Percentiles rank a stretch among this genome's conserved stretches.
phyloP scores from a whole-genome alignment of 2,113 vertebrate species.

The Anas platyrhynchos region DNA sequence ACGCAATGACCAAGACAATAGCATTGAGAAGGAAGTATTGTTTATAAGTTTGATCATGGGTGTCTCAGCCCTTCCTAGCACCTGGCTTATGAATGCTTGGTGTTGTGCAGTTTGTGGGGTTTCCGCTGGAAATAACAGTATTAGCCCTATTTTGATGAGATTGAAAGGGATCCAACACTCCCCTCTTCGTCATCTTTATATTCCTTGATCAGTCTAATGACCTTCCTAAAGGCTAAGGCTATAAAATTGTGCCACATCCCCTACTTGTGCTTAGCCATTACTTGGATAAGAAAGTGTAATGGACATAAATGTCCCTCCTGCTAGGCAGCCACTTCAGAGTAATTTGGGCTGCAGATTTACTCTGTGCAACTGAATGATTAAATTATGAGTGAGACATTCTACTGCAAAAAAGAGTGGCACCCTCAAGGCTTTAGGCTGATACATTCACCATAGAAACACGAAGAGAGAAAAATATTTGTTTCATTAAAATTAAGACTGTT shows the following conservation, averaged over 20 bases:
- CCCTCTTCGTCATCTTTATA: background rate
- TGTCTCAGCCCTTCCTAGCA: background rate
- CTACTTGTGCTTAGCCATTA: background rate
- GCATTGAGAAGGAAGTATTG: background rate
- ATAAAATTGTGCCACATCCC: background rate
- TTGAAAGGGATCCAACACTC: background rate
- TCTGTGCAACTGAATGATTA: conserved; percentile 44
- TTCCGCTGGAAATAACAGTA: background rate
- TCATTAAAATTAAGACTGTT: conserved; percentile 65
- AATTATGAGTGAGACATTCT: conserved; percentile 49
- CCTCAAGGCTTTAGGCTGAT: conserved; percentile 45
- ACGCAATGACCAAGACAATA: background rate
- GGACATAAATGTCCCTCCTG: conserved; percentile 51
- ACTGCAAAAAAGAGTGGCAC: conserved; percentile 1
- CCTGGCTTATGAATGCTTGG: background rate
- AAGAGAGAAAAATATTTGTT: conserved; percentile 68
- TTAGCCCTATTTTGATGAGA: background rate
- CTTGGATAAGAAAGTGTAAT: conserved; percentile 29
- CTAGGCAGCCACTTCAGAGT: conserved; percentile 52
- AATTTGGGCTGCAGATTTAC: conserved; percentile 47
- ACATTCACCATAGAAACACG: conserved; percentile 16
- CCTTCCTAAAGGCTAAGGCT: conserved; percentile 20
- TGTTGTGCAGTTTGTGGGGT: background rate
- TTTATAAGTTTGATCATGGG: background rate
- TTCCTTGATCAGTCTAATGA: background rate